Conservation (phyloP, 2,888 invertebrate species). For the Anorthoa munda region DNA sequence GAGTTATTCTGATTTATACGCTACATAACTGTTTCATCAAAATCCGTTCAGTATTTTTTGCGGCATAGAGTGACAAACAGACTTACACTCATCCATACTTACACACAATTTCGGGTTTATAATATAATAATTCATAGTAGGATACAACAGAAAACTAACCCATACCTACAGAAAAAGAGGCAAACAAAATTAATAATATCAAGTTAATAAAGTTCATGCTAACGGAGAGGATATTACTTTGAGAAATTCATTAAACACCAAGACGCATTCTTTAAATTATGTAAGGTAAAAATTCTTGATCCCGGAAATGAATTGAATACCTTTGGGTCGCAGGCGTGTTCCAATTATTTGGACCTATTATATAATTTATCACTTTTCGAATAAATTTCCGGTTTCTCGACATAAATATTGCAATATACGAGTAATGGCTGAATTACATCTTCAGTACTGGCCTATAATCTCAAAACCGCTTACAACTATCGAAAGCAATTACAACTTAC, state of each 20-base stretch:
- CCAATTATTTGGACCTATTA: slow-evolving; percentile 47
- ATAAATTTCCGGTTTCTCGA: slow-evolving; percentile 17
- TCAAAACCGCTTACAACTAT: slow-evolving; percentile 40
- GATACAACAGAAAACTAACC: background rate
- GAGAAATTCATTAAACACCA: slow-evolving; percentile 20
- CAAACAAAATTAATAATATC: background rate
- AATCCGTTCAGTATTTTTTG: too few species aligned
- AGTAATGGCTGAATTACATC: too few species aligned
- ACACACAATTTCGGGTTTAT: too few species aligned
- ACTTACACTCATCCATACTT: too few species aligned
- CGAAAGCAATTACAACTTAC: slow-evolving; percentile 58
- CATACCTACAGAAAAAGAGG: background rate
- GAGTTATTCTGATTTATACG: too few species aligned
- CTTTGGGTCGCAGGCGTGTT: slow-evolving; percentile 45
- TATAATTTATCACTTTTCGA: slow-evolving; percentile 34
- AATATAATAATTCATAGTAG: too few species aligned
- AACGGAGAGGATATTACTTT: slow-evolving; percentile 24
- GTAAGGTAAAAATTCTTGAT: slow-evolving; percentile 24
- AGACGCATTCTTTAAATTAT: slow-evolving; percentile 35
- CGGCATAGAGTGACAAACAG: too few species aligned
- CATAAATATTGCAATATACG: slow-evolving; percentile 29
- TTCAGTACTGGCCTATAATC: too few species aligned
- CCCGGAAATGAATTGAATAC: slow-evolving; percentile 49
- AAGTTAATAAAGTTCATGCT: slow-evolving; percentile 1
- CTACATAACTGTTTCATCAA: too few species aligned